Evolutionary conservation across 2,113 vertebrate genomes (phyloP).

Genomic region (Scalopus aquaticus): DNA sequence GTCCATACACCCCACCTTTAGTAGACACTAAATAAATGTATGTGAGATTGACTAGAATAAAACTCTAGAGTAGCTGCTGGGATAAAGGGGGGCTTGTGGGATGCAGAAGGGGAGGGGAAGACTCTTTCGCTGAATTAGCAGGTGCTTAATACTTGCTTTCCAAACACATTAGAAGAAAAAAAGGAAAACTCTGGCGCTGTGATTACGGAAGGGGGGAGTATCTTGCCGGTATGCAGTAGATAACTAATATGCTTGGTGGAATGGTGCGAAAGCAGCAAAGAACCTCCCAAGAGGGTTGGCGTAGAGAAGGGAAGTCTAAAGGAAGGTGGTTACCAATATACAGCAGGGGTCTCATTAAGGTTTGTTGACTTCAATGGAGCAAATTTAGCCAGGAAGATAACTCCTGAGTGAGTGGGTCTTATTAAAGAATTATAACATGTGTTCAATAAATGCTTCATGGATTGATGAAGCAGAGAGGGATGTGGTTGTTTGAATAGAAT

Average conservation of each 20-base stretch:
- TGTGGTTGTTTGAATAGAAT: slow-evolving; percentile 7
- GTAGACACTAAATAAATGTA: slow-evolving; percentile 50
- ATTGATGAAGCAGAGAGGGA: slow-evolving; percentile 43
- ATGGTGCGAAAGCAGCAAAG: neutral
- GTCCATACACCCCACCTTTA: neutral
- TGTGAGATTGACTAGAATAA: slow-evolving; percentile 28
- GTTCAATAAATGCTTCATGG: slow-evolving; percentile 34
- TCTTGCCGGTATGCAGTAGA: neutral
- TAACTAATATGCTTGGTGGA: neutral
- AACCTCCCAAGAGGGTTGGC: neutral
- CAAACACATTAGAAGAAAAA: slow-evolving; percentile 14
- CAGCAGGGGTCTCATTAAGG: slow-evolving; percentile 17
- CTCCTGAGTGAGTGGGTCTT: neutral
- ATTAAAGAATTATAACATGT: slow-evolving; percentile 13
- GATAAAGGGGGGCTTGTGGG: slow-evolving; percentile 31
- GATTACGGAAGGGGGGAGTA: slow-evolving; percentile 20
- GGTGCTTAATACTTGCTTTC: slow-evolving; percentile 39
- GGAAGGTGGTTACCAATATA: neutral
- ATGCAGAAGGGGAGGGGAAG: neutral
- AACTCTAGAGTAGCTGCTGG: slow-evolving; percentile 23
- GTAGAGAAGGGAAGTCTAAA: slow-evolving; percentile 1
- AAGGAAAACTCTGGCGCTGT: slow-evolving; percentile 1
- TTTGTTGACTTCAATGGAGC: slow-evolving; percentile 40
- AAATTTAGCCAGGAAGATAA: slow-evolving; percentile 57
- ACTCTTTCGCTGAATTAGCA: slow-evolving; percentile 40